Evolutionary conservation across 2,113 vertebrate species (phyloP), one percentile per base, ranked within the genome.

Genomic region (Turnix velox): DNA sequence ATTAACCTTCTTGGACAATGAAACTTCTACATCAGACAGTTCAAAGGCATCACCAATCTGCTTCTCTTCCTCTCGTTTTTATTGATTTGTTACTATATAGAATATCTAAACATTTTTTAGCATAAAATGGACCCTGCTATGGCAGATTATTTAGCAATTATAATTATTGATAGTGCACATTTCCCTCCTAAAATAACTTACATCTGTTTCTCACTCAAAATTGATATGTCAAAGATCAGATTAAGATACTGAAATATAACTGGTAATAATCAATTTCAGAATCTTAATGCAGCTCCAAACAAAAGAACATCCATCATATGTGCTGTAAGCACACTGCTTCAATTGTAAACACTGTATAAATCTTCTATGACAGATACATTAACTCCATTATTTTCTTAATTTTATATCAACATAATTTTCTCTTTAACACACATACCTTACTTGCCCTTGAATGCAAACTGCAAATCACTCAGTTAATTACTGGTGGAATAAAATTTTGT

Each of bases 201-300:
- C 8, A 59, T 39, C 19, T 42, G 3, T 43, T 82, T 78, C 71
- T 85, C 10, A 0, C 33, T 22, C 52, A 90, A 52, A 93, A 82
- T 40, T 10, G 16, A 81, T 35, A 59, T 66, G 51, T 49, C 84
- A 92, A 88, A 88, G 55, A 81, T 78, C 42, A 89, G 55, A 81
- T 91, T 89, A 95, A 93, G 69, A 81, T 51, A 61, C 48, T 94
- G 90, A 94, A 95, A 81, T 77, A 86, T 19, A 20, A 63, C 31
- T 27, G 8, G 18, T 39, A 89, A 62, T 54, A 82, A 79, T 33
- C 71, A 59, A 72, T 83, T 93, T 79, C 82, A 92, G 66, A 91
- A 79, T 39, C 5, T 55, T 63, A 68, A 45, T 8, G 18, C 11
- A 82, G 42, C 46, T 66, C 61, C 77, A 51, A 92, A 90, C 39